phyloP scores from a whole-genome alignment of 2,113 vertebrate species.

The Nettapus auritus region DNA sequence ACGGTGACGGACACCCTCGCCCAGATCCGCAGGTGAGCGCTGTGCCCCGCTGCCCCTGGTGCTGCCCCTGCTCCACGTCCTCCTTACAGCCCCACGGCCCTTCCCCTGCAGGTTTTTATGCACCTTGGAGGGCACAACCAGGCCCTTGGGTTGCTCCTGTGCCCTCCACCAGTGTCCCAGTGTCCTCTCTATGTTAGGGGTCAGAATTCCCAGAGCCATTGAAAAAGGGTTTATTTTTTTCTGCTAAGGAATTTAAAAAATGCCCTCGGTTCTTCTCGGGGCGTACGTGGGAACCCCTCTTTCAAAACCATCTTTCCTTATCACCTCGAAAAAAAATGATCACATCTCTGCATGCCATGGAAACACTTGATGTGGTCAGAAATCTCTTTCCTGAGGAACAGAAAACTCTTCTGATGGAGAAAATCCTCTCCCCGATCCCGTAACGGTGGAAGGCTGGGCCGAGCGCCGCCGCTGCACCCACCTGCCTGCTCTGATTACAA shows the following conservation, averaged over 20 bases:
- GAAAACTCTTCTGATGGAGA: neutral
- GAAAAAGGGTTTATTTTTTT: neutral
- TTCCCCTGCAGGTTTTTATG: neutral
- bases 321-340: rapidly evolving
- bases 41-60: neutral
- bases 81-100: neutral
- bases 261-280: rapidly evolving
- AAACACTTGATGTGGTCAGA: rapidly evolving
- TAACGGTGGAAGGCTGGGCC: neutral
- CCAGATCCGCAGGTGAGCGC: slow-evolving; percentile 80
- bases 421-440: neutral
- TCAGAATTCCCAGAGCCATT: neutral
- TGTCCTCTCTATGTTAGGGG: rapidly evolving
- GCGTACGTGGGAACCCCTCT: neutral
- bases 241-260: neutral
- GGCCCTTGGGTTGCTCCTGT: neutral
- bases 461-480: rapidly evolving
- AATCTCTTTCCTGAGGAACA: neutral
- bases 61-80: neutral
- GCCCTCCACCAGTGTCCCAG: rapidly evolving
- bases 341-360: rapidly evolving
- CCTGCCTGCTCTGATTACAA: neutral
- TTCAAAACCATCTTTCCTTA: neutral
- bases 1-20: slow-evolving; percentile 86
- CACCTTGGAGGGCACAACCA: rapidly evolving